Percentiles rank a stretch among this genome's conserved stretches.
Evolutionary conservation across 2,888 invertebrate genomes (phyloP).

Genomic region (Rotaria socialis): DNA sequence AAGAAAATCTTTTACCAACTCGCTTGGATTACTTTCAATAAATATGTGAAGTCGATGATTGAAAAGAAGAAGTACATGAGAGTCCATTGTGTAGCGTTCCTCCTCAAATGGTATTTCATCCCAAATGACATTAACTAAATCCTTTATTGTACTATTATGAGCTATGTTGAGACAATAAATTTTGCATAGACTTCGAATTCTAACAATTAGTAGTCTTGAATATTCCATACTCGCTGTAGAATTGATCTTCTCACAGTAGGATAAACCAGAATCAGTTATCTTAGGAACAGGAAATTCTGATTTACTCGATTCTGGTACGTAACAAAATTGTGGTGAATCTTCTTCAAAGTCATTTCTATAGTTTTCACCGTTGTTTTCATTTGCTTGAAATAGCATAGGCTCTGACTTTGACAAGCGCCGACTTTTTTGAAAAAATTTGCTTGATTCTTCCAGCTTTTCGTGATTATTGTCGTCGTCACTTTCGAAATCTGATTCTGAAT

Average conservation of each 20-base stretch:
- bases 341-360: too few relatives aligned
- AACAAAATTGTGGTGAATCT: too few relatives aligned
- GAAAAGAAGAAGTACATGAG: not conserved
- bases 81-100: not conserved
- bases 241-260: not conserved
- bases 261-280: too few relatives aligned
- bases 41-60: conserved; percentile 4
- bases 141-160: not conserved
- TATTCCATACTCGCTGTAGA: not conserved
- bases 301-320: too few relatives aligned
- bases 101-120: not conserved
- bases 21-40: not conserved
- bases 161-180: not conserved
- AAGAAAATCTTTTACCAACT: not conserved
- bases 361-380: too few relatives aligned
- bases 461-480: too few relatives aligned
- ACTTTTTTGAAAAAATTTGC: too few relatives aligned
- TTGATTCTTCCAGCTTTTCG: too few relatives aligned
- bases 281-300: too few relatives aligned
- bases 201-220: not conserved
- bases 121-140: not conserved
- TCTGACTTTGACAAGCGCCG: too few relatives aligned
- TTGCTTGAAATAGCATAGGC: too few relatives aligned
- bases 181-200: not conserved
- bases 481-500: too few relatives aligned